Percentiles rank a stretch among this genome's conserved stretches.
phyloP scores from a whole-genome alignment of 2,888 invertebrate species.

The Athripsodes cinereus region DNA sequence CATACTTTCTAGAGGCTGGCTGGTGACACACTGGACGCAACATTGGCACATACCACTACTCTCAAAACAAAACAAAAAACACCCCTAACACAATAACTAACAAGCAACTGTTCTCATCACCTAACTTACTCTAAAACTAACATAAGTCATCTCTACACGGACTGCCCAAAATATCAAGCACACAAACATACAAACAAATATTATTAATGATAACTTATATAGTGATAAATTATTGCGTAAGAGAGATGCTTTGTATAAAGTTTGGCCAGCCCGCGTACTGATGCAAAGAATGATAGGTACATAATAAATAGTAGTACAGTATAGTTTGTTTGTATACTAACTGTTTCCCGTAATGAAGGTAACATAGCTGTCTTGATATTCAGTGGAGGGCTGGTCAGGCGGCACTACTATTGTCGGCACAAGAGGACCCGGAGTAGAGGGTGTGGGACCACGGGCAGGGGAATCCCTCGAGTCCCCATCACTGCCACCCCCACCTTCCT shows the following conservation, averaged over 20 bases:
- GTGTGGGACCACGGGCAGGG: constrained; percentile 49
- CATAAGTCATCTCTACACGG: too few relatives aligned
- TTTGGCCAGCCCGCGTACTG: background rate
- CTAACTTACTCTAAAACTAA: too few relatives aligned
- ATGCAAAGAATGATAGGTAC: background rate
- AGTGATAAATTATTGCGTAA: too few relatives aligned
- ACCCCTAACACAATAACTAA: too few relatives aligned
- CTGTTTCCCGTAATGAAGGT: constrained; percentile 45
- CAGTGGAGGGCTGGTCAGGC: constrained; percentile 41
- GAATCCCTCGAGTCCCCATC: constrained; percentile 44
- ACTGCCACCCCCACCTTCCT: constrained; percentile 45
- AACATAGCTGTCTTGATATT: constrained; percentile 63
- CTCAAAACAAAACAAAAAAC: too few relatives aligned
- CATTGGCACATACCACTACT: too few relatives aligned
- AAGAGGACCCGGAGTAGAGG: constrained; percentile 46
- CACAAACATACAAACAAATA: too few relatives aligned
- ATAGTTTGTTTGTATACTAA: constrained; percentile 30
- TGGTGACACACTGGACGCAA: too few relatives aligned
- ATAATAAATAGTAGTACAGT: background rate
- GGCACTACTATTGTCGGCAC: constrained; percentile 24
- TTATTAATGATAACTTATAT: too few relatives aligned
- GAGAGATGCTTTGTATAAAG: background rate
- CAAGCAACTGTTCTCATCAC: too few relatives aligned
- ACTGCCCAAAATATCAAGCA: background rate
- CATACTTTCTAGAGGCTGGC: background rate